Conservation (phyloP, 2,113 vertebrate species). For the Bubalus kerabau region DNA sequence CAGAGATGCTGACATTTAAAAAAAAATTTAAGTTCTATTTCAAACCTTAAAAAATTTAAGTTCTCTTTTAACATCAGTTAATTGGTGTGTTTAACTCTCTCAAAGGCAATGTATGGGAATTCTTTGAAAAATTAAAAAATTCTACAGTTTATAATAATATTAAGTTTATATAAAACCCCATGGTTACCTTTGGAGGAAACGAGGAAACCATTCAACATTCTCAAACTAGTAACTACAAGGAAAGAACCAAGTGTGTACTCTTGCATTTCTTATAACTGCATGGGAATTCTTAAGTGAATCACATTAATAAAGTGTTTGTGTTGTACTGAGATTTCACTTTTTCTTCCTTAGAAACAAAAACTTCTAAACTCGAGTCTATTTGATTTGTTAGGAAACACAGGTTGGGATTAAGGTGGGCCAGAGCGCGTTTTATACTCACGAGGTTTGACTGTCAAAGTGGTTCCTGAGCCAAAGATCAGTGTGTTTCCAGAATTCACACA, state of each 20-base stretch:
- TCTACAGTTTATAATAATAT: background rate
- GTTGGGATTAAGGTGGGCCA: background rate
- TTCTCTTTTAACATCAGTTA: background rate
- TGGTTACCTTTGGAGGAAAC: background rate
- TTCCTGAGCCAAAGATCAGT: slow-evolving; percentile 58
- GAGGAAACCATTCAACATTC: background rate
- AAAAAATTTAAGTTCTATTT: background rate
- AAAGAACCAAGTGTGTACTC: background rate
- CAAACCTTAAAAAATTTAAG: background rate
- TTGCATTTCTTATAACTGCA: background rate
- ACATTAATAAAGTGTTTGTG: background rate
- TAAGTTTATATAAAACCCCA: background rate
- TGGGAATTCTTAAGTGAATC: background rate
- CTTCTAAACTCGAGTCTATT: background rate
- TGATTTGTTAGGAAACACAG: background rate
- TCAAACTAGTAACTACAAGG: background rate
- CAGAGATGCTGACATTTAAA: background rate
- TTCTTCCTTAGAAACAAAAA: background rate
- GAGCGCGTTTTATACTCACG: slow-evolving; percentile 57
- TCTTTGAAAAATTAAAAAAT: background rate
- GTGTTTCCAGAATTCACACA: slow-evolving; percentile 31
- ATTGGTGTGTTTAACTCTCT: background rate
- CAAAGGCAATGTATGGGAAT: background rate
- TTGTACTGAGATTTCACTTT: background rate
- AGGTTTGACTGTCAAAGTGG: slow-evolving; percentile 50